Evolutionary conservation across 2,888 invertebrate genomes (phyloP), one percentile per base, ranked within the genome.

Genomic region (Drosophila incognita): DNA sequence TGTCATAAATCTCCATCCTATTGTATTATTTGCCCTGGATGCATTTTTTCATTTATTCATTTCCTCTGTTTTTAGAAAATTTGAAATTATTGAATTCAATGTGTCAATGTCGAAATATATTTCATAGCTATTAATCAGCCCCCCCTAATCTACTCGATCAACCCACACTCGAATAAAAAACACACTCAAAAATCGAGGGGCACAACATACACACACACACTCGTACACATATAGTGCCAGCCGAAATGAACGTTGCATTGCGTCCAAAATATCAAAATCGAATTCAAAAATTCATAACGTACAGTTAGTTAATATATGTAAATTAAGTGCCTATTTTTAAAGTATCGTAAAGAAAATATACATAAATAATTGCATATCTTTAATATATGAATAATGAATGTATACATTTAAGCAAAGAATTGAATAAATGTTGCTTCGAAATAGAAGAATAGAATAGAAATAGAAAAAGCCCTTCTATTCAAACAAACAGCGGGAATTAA

Each of bases 51-150:
- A 61, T 66, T 70, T 59, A 72, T 21, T 69, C 46, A n/a, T 42
- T 58, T 63, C 49, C 59, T 66, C 29, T 46, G 21, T 46, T 76
- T 68, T 82, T 72, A 53, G 74, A 71, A 79, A 79, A 70, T 68
- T 72, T 74, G 57, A 86, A 86, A 79, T 79, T 73, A 76, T 87
- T 84, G 89, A 90, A 90, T 87, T 87, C 90, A 78, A 82, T 87
- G 87, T 87, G 90, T 90, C 87, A 90, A 90, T 90, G 65, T 87
- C 87, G 82, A 88, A 90, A 88, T 84, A 73, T 89, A 82, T 73
- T 80, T 82, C 71, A 76, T 82, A 85, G 72, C 71, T 77, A 66
- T 82, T 82, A 89, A 79, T 79, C 62, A 77, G 35, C 61, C n/a
- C 13, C 24, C 24, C 71, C 64, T 66, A 70, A 72, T 69, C 63